A percentile compares a stretch with the other conserved stretches of the same genome.
phyloP scores from a whole-genome alignment of 1,140 invertebrate genomes.

The Lucilia cuprina region DNA sequence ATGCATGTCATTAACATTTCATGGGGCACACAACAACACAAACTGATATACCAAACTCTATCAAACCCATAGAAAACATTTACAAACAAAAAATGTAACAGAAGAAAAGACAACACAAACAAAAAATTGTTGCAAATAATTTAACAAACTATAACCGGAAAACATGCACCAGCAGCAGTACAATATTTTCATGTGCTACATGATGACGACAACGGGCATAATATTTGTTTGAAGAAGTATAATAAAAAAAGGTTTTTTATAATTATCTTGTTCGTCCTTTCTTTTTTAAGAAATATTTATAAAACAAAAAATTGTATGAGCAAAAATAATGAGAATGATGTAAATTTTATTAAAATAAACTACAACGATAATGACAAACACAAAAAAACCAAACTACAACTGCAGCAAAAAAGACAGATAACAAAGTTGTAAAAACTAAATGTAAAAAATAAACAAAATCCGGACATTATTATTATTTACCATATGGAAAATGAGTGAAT shows the following conservation, averaged over 20 bases:
- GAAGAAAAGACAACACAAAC: background rate
- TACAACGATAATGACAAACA: background rate
- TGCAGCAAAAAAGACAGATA: too few species aligned
- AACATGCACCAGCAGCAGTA: background rate
- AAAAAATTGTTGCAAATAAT: background rate
- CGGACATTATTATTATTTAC: background rate
- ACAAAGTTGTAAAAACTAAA: background rate
- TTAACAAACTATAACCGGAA: background rate
- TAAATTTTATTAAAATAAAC: conserved; percentile 1
- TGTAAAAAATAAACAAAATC: background rate
- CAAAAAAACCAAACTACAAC: background rate
- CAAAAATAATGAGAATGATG: background rate
- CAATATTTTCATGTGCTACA: background rate
- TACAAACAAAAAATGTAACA: background rate
- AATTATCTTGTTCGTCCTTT: background rate
- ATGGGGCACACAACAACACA: background rate
- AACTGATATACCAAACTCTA: background rate
- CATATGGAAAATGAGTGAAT: background rate
- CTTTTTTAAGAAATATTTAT: background rate
- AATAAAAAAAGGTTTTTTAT: background rate
- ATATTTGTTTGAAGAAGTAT: background rate
- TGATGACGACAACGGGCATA: background rate
- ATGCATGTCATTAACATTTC: conserved; percentile 7
- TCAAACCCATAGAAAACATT: background rate
- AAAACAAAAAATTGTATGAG: background rate